Conservation (phyloP, 2,113 vertebrate species). For the Bubo bubo region DNA sequence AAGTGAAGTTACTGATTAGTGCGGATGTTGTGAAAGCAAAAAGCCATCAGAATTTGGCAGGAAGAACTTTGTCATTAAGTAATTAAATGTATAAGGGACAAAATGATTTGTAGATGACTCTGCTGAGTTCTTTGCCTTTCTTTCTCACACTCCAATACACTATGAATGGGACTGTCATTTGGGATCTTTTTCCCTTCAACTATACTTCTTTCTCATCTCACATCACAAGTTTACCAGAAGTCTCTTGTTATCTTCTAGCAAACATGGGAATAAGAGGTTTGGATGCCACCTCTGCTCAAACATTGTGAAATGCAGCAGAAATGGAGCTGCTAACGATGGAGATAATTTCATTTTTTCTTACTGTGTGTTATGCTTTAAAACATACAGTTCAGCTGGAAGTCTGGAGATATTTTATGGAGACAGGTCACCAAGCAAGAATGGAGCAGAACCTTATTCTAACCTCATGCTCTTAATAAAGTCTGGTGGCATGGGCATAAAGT, state of each 20-base stretch:
- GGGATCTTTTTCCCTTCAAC: not conserved
- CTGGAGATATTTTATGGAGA: not conserved
- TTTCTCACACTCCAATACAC: not conserved
- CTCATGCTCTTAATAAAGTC: not conserved
- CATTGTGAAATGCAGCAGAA: not conserved
- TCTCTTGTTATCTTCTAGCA: not conserved
- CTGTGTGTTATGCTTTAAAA: not conserved
- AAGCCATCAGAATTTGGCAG: not conserved
- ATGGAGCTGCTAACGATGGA: not conserved
- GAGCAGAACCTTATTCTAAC: not conserved
- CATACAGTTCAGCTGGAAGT: not conserved
- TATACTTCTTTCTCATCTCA: not conserved
- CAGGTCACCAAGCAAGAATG: not conserved
- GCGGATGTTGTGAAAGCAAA: not conserved
- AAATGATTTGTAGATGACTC: not conserved
- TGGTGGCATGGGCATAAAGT: not conserved
- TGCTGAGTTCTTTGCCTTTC: not conserved
- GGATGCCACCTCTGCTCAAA: not conserved
- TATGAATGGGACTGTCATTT: not conserved
- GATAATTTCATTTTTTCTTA: not conserved
- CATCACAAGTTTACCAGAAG: not conserved
- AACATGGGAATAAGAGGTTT: not conserved
- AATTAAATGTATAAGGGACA: not conserved
- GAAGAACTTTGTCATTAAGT: slow-evolving; percentile 11
- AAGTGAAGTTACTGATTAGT: not conserved